Conservation (phyloP, 30 jellyfish, hydroid and myxozoan species). For the Mastigias papua region DNA sequence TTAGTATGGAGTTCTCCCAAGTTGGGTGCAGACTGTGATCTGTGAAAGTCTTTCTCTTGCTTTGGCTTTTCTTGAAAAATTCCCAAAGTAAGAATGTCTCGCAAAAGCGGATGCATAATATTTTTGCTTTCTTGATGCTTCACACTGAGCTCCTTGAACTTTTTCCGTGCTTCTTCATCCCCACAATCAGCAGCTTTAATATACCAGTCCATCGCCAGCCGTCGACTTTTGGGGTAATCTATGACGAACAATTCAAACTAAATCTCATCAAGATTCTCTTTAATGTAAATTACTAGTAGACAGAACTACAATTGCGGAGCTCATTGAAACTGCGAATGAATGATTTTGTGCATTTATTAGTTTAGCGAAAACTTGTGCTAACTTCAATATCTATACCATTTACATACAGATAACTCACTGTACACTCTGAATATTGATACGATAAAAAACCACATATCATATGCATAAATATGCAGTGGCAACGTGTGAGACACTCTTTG, state of each 20-base stretch:
- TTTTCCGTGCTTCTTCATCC: slow-evolving; percentile 54
- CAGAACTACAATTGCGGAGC: too few species aligned
- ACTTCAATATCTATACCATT: too few species aligned
- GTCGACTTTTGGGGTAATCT: slow-evolving; percentile 52
- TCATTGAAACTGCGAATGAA: too few species aligned
- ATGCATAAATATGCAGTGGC: too few species aligned
- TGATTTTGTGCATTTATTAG: too few species aligned
- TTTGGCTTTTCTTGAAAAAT: slow-evolving; percentile 14
- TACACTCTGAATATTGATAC: too few species aligned
- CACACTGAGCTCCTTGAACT: slow-evolving; percentile 31
- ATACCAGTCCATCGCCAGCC: slow-evolving; percentile 68
- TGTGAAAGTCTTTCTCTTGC: slow-evolving; percentile 49
- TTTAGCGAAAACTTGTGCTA: too few species aligned
- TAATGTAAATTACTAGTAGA: too few species aligned
- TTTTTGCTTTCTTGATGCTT: slow-evolving; percentile 2
- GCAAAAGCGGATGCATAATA: slow-evolving; percentile 58
- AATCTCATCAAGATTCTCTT: not conserved
- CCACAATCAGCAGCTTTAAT: slow-evolving; percentile 66
- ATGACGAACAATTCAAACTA: not conserved
- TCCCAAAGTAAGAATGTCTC: slow-evolving; percentile 59
- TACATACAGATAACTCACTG: too few species aligned
- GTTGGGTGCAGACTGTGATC: slow-evolving; percentile 64
- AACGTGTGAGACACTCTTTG: too few species aligned
- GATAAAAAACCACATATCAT: too few species aligned
- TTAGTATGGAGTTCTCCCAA: slow-evolving; percentile 1